Conservation (phyloP, 1,140 invertebrate species). For the Drosophila truncata region DNA sequence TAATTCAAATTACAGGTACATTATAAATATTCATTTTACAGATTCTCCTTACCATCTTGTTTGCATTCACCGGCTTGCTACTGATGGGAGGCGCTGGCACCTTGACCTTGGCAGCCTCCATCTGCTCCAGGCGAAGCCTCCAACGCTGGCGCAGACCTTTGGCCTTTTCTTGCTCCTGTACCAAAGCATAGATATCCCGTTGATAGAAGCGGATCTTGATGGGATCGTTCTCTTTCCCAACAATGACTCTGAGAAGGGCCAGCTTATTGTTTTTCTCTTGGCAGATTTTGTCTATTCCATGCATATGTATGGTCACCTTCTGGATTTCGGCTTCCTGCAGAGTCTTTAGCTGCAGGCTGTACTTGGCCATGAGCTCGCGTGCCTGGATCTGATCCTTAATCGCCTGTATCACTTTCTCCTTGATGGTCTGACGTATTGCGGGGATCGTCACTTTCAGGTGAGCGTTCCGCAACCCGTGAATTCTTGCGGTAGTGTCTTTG, state of each 20-base stretch:
- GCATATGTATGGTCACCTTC: neutral
- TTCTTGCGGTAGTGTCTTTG: neutral
- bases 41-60: neutral
- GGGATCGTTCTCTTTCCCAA: neutral
- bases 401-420: neutral
- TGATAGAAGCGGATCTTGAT: too few species aligned
- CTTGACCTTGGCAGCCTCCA: slow-evolving; percentile 4
- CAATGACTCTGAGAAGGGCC: neutral
- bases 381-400: neutral
- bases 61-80: neutral
- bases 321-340: slow-evolving; percentile 19
- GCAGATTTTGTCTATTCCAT: neutral
- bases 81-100: neutral
- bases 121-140: neutral
- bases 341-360: neutral
- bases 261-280: neutral
- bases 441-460: neutral
- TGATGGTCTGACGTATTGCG: neutral
- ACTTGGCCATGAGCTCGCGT: neutral
- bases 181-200: neutral
- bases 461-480: neutral
- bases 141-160: neutral
- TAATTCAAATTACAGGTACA: too few species aligned
- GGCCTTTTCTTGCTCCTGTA: neutral
- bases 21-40: too few species aligned